Base-by-base conservation (phyloP, 2,888 invertebrate species). In the Drosophila siamana region DNA sequence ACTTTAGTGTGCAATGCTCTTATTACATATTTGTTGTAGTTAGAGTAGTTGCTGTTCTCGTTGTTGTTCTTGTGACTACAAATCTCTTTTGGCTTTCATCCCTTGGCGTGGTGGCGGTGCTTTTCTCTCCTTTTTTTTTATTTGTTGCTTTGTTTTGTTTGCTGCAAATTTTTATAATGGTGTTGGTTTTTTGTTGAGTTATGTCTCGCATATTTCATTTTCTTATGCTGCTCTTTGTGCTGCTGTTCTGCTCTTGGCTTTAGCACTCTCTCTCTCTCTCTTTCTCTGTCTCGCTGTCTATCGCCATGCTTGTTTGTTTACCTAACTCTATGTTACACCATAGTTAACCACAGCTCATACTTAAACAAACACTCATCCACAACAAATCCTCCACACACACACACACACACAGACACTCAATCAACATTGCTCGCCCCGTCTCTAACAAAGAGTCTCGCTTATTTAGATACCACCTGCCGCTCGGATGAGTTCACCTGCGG, bases 401-500 rank as follows among this genome's bases (percentile, higher is more conserved):
- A 1, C 43, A 47, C 54, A 19, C 24, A 16, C 24, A 40, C 47
- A 15, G n/a, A 16, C 38, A 47, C 9, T 47, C 30, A 33, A 8
- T 28, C 22, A 36, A 48, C 9, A 52, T 15, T 7, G 26, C 26
- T 26, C 7, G 6, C 7, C 26, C 6, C 7, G 38, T 51, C 16
- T 30, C 66, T 63, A 57, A 61, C 41, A 57, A 52, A 44, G 24
- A 48, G 51, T 16, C 9, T 13, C 13, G 46, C 56, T 36, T 55
- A 63, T 51, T 30, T 55, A 97, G 97, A 97, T 93, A 96, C 96
- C 91, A 98, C 98, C 19, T 98, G 98, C 92, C 95, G 97, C 78
- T 95, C 96, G 55, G 97, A 97, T 91, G 97, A 98, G 92, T 98
- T 98, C 91, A 97, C 97, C n/a, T 98, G 98, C 92, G 95, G 94